A percentile compares a stretch with the other conserved stretches of the same genome.
Evolutionary conservation across 2,888 invertebrate species (phyloP).

Genomic region (Autographa pulchrina): DNA sequence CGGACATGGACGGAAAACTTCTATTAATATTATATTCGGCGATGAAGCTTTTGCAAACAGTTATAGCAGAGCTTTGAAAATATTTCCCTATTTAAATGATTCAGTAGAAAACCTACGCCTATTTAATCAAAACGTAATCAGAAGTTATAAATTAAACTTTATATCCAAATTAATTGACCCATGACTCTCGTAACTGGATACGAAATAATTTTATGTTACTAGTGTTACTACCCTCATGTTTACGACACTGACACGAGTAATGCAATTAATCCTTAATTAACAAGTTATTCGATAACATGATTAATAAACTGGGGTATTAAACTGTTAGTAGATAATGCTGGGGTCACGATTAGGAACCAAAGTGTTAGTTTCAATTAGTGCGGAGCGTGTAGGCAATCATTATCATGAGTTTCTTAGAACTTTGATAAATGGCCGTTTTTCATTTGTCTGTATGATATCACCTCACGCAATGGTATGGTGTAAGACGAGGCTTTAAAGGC

Average conservation of each 20-base stretch:
- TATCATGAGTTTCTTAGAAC: constrained; percentile 48
- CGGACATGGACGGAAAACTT: neutral
- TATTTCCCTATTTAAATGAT: neutral
- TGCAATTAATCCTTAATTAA: constrained; percentile 51
- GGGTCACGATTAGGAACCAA: constrained; percentile 49
- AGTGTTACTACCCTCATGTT: constrained; percentile 24
- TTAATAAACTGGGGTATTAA: constrained; percentile 52
- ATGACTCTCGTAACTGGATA: neutral
- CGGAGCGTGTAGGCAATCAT: constrained; percentile 39
- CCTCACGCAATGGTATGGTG: constrained; percentile 30
- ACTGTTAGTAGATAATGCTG: constrained; percentile 47
- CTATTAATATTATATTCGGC: neutral
- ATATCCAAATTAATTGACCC: neutral
- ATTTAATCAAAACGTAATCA: neutral
- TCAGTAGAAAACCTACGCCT: neutral
- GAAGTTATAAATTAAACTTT: neutral
- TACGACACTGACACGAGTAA: constrained; percentile 40
- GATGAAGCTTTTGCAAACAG: neutral
- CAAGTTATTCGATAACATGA: constrained; percentile 37
- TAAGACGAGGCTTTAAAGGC: constrained; percentile 24
- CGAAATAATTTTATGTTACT: constrained; percentile 13
- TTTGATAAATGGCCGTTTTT: constrained; percentile 45
- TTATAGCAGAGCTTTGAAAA: neutral
- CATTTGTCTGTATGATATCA: constrained; percentile 44
- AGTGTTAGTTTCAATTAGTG: constrained; percentile 50